A percentile compares a stretch with the other conserved stretches of the same genome.
Evolutionary conservation across 2,888 invertebrate genomes (phyloP).

Genomic region (Mythimna impura): DNA sequence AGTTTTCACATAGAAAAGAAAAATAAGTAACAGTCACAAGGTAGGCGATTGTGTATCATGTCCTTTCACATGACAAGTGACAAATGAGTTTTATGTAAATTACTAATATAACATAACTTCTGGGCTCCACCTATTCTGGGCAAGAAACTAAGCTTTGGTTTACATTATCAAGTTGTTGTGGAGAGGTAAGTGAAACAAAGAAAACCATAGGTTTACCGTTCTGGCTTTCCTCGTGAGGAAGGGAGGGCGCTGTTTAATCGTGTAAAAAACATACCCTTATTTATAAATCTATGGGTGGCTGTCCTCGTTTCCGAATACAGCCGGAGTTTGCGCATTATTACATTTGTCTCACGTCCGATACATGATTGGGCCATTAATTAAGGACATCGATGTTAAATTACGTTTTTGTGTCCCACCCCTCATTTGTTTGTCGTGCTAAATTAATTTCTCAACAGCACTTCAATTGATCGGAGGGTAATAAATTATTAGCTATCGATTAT

Average conservation of each 20-base stretch:
- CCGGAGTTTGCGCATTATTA: slow-evolving; percentile 54
- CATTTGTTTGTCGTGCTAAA: slow-evolving; percentile 42
- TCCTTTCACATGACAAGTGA: slow-evolving; percentile 21
- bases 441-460: slow-evolving; percentile 58
- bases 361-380: slow-evolving; percentile 67
- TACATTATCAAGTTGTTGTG: slow-evolving; percentile 12
- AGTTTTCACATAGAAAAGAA: slow-evolving; percentile 8
- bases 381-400: slow-evolving; percentile 63
- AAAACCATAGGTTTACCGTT: slow-evolving; percentile 1
- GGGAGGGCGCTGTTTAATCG: slow-evolving; percentile 31
- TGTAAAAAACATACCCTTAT: slow-evolving; percentile 44
- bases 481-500: slow-evolving; percentile 35
- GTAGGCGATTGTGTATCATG: slow-evolving; percentile 16
- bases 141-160: slow-evolving; percentile 20
- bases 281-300: slow-evolving; percentile 46
- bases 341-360: slow-evolving; percentile 59
- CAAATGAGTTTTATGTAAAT: slow-evolving; percentile 44
- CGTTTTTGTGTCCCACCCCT: slow-evolving; percentile 52
- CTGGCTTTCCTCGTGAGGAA: slow-evolving; percentile 7
- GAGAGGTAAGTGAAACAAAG: slow-evolving; percentile 9
- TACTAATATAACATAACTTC: slow-evolving; percentile 7
- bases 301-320: slow-evolving; percentile 12
- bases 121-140: neutral
- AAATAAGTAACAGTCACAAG: neutral
- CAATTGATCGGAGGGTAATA: slow-evolving; percentile 32